A percentile compares a stretch with the other conserved stretches of the same genome.
phyloP scores from a whole-genome alignment of 1,140 invertebrate genomes.

The Pogonomyrmex barbatus region DNA sequence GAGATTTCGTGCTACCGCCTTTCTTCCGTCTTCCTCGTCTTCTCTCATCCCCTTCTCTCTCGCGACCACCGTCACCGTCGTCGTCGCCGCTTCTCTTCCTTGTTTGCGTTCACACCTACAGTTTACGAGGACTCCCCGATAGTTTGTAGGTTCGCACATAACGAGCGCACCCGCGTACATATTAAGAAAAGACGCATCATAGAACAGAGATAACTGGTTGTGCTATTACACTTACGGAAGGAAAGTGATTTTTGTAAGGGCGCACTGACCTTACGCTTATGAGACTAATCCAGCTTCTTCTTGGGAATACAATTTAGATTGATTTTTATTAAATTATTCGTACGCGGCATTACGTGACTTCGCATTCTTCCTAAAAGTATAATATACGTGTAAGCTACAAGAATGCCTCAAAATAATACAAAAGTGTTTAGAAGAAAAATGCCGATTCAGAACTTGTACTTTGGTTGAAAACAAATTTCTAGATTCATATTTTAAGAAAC shows the following conservation, averaged over 20 bases:
- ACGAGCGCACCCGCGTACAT: slow-evolving; percentile 54
- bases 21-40: slow-evolving; percentile 65
- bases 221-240: slow-evolving; percentile 71
- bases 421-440: neutral
- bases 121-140: slow-evolving; percentile 62
- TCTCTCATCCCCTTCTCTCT: slow-evolving; percentile 48
- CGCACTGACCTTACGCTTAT: slow-evolving; percentile 64
- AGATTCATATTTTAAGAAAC: neutral
- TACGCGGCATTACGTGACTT: neutral
- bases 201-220: slow-evolving; percentile 67
- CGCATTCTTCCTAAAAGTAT: neutral
- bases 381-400: too few species aligned
- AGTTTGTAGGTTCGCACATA: slow-evolving; percentile 70
- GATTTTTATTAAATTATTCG: neutral
- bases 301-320: neutral
- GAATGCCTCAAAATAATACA: neutral
- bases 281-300: slow-evolving; percentile 7
- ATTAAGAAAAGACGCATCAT: slow-evolving; percentile 77
- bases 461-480: neutral
- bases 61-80: slow-evolving; percentile 2
- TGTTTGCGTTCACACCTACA: slow-evolving; percentile 53
- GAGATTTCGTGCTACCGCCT: slow-evolving; percentile 79
- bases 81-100: slow-evolving; percentile 34
- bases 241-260: slow-evolving; percentile 75
- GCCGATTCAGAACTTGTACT: neutral